Base-by-base conservation (phyloP, 1,140 invertebrate species). In the Colletes gigas region DNA sequence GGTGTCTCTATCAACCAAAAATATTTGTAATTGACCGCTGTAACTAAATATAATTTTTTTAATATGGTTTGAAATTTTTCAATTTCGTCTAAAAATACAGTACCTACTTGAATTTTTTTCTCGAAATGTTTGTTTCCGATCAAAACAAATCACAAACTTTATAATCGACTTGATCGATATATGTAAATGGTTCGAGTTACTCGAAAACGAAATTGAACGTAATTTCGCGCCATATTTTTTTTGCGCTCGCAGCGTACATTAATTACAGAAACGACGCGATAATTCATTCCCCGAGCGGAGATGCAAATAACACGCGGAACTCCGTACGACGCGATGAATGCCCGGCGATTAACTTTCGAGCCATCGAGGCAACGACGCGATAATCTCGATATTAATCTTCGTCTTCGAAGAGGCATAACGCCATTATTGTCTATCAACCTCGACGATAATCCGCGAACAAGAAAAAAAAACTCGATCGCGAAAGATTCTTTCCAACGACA, bases 341-440 rank as follows among this genome's bases (percentile, higher is more conserved):
- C 19, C 55, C 59, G 60, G 52, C 73, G 73, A 80, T 84, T 80
- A 71, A 80, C 66, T 50, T 72, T 74, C 63, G 71, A 68, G 57
- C 69, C 66, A 80, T 83, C 66, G 80, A 72, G 74, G 74, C 84
- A 76, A 75, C 54, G 70, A 12, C 65, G 60, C 21, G 83, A 84
- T 84, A 84, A 84, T 81, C 66, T 57, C 54, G 50, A 73, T 84
- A 84, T 84, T 84, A 84, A 84, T 84, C 83, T 84, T 84, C 83
- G 83, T 84, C 83, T 75, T 70, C 77, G 82, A 54, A 63, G 47
- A 75, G 77, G 68, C 74, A 75, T 63, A 83, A 84, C 41, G 70
- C 78, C 69, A 70, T 84, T 84, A 84, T 84, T 84, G 66, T 71
- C 60, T 63, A 50, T 59, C 67, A 62, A 39, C n/a, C 59, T 30